A percentile compares a stretch with the other conserved stretches of the same genome.
Evolutionary conservation across 2,888 invertebrate genomes (phyloP).

Genomic region (Lottia gigantea): DNA sequence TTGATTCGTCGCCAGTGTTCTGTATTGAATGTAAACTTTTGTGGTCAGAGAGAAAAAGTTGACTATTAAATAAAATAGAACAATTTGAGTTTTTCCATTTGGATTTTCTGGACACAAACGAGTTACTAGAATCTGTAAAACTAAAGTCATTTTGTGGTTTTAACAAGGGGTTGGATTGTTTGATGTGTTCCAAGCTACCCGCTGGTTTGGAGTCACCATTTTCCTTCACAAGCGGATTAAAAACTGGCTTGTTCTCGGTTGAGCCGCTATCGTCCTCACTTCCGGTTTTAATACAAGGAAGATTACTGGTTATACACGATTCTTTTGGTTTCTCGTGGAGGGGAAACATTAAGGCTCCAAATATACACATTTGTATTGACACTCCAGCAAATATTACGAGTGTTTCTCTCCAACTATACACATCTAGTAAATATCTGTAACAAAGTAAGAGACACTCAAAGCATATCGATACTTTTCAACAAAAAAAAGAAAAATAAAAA

Average conservation of each 20-base stretch:
- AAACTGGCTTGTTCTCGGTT: background rate
- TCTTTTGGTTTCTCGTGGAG: constrained; percentile 11
- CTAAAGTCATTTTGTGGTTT: too few species aligned
- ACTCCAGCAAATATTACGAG: constrained; percentile 11
- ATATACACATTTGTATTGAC: constrained; percentile 12
- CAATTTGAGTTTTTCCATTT: background rate
- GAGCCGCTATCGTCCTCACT: too few species aligned
- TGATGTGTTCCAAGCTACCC: too few species aligned
- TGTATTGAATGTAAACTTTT: background rate
- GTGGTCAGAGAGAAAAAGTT: constrained; percentile 11
- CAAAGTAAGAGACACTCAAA: too few species aligned
- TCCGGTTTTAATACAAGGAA: too few species aligned
- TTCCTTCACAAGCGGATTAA: background rate
- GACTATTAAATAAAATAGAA: background rate
- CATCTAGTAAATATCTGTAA: constrained; percentile 13
- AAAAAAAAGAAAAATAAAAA: too few species aligned
- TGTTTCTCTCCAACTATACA: constrained; percentile 14
- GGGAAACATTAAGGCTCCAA: constrained; percentile 16
- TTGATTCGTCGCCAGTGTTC: background rate
- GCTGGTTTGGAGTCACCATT: too few species aligned
- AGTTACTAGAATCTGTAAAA: too few species aligned
- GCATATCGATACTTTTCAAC: too few species aligned
- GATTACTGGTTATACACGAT: background rate
- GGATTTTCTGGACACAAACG: background rate
- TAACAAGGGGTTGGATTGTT: too few species aligned